These are phyloP conservation scores for Dexiosoma caninum DNA, from an alignment of 2,888 invertebrate genomes.

Conservation along the genomic window DNA sequence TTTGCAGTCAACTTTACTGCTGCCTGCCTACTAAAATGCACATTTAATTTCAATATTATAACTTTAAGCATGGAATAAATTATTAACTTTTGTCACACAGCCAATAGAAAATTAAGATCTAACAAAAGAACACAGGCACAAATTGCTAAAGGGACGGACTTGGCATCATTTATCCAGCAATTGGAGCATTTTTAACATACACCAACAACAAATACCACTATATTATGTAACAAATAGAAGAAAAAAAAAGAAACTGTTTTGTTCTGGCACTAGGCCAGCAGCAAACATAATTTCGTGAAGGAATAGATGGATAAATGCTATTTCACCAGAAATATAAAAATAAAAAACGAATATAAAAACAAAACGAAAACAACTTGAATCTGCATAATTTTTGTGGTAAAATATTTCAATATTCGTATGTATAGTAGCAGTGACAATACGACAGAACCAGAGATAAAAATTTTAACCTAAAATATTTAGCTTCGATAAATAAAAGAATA, in stretches of 20 bases:
- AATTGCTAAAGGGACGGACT: slow-evolving; percentile 8
- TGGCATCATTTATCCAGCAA: slow-evolving; percentile 6
- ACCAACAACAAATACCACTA: neutral
- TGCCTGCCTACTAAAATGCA: neutral
- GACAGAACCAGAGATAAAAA: too few relatives aligned
- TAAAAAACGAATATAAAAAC: neutral
- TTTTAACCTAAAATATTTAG: too few relatives aligned
- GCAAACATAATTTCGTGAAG: neutral
- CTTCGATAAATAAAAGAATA: too few relatives aligned
- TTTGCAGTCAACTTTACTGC: too few relatives aligned
- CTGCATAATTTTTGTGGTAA: neutral
- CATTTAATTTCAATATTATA: neutral
- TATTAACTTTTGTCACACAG: slow-evolving; percentile 14
- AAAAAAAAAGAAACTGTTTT: neutral
- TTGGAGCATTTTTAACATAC: slow-evolving; percentile 7
- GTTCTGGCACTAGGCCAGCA: slow-evolving; percentile 40
- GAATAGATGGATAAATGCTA: neutral
- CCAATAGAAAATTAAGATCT: slow-evolving; percentile 13
- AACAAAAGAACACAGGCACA: slow-evolving; percentile 20
- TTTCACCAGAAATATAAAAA: neutral
- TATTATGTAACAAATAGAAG: neutral
- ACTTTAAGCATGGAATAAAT: neutral
- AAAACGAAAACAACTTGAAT: neutral
- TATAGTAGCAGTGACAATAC: too few relatives aligned
- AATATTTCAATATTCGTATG: neutral